phyloP scores from a whole-genome alignment of 2,888 invertebrate species.

The Euplagia quadripunctaria region DNA sequence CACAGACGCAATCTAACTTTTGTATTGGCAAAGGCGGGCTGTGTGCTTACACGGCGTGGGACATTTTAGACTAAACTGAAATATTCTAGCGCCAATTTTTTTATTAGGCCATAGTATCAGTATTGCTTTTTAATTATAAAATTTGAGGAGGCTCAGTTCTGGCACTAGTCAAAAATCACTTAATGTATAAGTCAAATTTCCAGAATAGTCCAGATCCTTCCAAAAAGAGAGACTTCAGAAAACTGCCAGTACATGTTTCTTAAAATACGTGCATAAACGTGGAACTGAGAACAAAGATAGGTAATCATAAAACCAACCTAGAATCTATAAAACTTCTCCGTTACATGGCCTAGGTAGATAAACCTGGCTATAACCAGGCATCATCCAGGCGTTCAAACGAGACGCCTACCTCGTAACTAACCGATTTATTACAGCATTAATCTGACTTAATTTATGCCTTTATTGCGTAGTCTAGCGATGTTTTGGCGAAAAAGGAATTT shows the following conservation, averaged over 20 bases:
- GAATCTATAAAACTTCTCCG: conserved; percentile 1
- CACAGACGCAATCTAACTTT: neutral
- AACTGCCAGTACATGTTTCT: neutral
- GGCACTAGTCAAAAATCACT: too few species aligned
- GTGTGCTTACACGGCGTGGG: too few species aligned
- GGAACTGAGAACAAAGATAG: neutral
- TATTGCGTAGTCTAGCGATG: conserved; percentile 32
- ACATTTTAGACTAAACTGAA: too few species aligned
- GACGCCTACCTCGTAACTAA: conserved; percentile 28
- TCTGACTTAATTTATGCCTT: conserved; percentile 50
- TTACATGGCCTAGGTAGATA: conserved; percentile 17
- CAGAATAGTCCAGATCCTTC: neutral
- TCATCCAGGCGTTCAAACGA: conserved; percentile 6
- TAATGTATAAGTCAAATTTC: too few species aligned
- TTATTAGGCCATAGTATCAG: too few species aligned
- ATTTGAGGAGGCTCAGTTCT: too few species aligned
- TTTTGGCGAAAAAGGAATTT: conserved; percentile 4
- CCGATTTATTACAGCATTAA: conserved; percentile 56
- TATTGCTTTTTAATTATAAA: too few species aligned
- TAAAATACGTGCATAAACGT: neutral
- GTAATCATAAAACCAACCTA: neutral
- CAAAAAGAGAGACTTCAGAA: neutral
- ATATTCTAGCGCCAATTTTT: too few species aligned
- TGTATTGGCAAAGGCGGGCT: too few species aligned
- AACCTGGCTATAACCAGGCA: conserved; percentile 24